phyloP scores from a whole-genome alignment of 2,797 vertebrate genomes.

The Muscicapa comitata region DNA sequence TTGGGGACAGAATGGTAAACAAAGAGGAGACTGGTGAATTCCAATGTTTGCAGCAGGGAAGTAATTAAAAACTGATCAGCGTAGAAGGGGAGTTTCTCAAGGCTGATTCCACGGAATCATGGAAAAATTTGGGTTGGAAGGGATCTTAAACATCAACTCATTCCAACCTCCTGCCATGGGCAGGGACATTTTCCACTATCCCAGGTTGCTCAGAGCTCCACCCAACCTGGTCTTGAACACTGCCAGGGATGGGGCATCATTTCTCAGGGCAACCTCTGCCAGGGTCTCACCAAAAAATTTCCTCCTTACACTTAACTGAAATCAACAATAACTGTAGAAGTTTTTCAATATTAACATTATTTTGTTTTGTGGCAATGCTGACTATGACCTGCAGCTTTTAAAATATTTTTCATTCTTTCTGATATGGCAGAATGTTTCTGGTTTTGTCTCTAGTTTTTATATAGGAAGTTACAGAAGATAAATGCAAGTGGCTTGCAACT shows the following conservation, averaged over 20 bases:
- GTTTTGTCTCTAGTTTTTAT: background rate
- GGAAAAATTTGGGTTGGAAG: background rate
- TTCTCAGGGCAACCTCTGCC: background rate
- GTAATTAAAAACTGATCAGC: background rate
- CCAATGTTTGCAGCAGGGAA: background rate
- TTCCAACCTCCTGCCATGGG: background rate
- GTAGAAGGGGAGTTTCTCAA: background rate
- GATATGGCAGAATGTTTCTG: background rate
- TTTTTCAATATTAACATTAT: background rate
- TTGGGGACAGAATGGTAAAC: background rate
- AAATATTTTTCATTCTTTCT: background rate
- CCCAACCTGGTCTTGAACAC: background rate
- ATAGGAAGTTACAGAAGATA: background rate
- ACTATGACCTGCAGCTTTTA: background rate
- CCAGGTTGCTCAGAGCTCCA: background rate
- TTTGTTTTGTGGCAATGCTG: background rate
- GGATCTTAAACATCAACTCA: background rate
- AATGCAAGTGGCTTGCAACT: background rate
- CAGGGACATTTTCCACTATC: background rate
- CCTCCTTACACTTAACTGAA: background rate
- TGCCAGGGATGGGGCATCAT: background rate
- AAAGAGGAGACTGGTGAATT: background rate
- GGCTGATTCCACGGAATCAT: background rate
- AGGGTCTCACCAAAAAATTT: background rate
- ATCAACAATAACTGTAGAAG: background rate